Percentiles rank a stretch among this genome's conserved stretches.
Conservation (phyloP, 35 echinoderm and acorn worm species). For the Strongylocentrotus purpuratus region DNA sequence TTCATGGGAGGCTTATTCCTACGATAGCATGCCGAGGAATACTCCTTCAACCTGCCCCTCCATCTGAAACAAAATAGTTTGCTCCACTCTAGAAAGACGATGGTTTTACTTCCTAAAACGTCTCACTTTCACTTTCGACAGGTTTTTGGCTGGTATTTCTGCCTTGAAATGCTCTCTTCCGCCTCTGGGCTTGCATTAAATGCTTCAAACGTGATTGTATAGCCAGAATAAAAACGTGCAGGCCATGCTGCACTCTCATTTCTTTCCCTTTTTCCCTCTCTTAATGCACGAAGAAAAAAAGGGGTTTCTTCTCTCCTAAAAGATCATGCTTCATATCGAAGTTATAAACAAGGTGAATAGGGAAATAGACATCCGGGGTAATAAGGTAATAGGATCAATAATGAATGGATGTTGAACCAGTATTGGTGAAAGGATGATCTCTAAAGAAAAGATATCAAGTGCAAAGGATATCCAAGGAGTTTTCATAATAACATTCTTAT, state of each 20-base stretch:
- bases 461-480: no score
- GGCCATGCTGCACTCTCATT: neutral
- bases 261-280: neutral
- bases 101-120: slow-evolving; percentile 17
- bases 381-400: neutral
- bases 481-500: no score
- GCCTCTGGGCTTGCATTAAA: neutral
- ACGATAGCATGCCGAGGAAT: neutral
- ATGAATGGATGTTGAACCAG: neutral
- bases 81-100: neutral
- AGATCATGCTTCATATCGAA: neutral
- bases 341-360: neutral
- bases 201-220: neutral
- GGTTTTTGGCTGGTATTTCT: neutral
- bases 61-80: slow-evolving; percentile 8
- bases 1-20: neutral
- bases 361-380: neutral
- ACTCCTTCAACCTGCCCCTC: neutral
- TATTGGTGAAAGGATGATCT: no score
- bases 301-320: neutral
- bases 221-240: neutral
- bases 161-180: neutral
- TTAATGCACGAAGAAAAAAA: neutral
- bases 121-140: slow-evolving; percentile 16
- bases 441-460: no score